These are phyloP conservation scores for Thumatha senex DNA, from an alignment of 2,888 invertebrate species.

Conservation along the genomic window DNA sequence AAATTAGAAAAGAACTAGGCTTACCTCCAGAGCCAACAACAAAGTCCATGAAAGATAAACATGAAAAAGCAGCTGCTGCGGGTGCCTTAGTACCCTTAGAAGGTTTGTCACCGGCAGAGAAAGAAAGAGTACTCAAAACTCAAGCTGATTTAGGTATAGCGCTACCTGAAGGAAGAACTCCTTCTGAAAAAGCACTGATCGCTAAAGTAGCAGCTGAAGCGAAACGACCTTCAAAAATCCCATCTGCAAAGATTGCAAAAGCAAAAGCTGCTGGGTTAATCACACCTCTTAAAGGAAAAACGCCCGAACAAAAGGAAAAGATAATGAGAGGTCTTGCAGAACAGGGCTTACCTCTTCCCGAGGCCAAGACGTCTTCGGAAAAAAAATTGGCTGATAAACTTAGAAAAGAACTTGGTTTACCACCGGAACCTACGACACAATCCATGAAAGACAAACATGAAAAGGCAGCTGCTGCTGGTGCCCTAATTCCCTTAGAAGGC, in stretches of 20 bases:
- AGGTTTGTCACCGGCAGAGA: neutral
- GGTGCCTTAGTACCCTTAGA: conserved; percentile 9
- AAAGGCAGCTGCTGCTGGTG: conserved; percentile 30
- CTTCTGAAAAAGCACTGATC: neutral
- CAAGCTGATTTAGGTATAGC: neutral
- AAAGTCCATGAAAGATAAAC: neutral
- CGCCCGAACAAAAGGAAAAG: neutral
- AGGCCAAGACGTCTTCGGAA: conserved; percentile 1
- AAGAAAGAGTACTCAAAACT: neutral
- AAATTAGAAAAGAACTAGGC: conserved; percentile 23
- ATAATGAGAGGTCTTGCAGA: neutral
- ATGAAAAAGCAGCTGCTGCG: neutral
- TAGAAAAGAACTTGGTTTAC: conserved; percentile 36
- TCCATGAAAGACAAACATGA: conserved; percentile 22
- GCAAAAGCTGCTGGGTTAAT: conserved; percentile 30
- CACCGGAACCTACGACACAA: conserved; percentile 38
- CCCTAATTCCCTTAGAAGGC: conserved; percentile 31
- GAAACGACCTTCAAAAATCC: neutral
- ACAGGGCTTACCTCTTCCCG: conserved; percentile 14
- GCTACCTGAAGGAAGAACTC: neutral
- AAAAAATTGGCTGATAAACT: conserved; percentile 1
- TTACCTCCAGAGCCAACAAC: conserved; percentile 35
- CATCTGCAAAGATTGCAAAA: conserved; percentile 7
- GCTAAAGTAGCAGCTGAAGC: neutral
- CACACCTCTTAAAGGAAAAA: neutral